Evolutionary conservation across 2,113 vertebrate species (phyloP).

Genomic region (Cercopithecus mona): DNA sequence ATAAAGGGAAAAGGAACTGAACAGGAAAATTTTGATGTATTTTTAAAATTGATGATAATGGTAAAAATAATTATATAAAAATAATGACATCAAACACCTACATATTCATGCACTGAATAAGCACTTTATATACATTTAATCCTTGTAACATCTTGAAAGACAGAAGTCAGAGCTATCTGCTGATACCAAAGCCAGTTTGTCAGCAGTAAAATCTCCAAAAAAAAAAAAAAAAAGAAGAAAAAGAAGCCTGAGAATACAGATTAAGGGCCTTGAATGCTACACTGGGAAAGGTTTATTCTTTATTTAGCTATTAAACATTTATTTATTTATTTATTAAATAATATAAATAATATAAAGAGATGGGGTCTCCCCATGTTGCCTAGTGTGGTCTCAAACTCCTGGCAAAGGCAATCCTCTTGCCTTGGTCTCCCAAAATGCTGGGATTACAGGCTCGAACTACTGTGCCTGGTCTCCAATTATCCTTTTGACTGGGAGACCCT

Average conservation of each 20-base stretch:
- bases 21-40: not conserved
- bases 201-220: not conserved
- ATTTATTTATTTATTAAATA: too few species aligned
- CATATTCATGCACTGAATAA: not conserved
- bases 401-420: too few species aligned
- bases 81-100: not conserved
- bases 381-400: too few species aligned
- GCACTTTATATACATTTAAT: not conserved
- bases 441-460: too few species aligned
- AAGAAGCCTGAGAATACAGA: not conserved
- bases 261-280: not conserved
- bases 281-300: not conserved
- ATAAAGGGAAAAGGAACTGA: not conserved
- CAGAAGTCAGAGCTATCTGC: not conserved
- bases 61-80: constrained; percentile 47
- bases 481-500: not conserved
- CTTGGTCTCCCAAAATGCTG: too few species aligned
- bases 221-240: not conserved
- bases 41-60: constrained; percentile 25
- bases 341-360: too few species aligned
- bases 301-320: not conserved
- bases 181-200: not conserved
- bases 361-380: too few species aligned
- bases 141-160: not conserved
- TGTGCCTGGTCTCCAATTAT: too few species aligned